Evolutionary conservation across 2,797 vertebrate species (phyloP), one percentile per base, ranked within the genome.

Genomic region (Premnoplex brunnescens): DNA sequence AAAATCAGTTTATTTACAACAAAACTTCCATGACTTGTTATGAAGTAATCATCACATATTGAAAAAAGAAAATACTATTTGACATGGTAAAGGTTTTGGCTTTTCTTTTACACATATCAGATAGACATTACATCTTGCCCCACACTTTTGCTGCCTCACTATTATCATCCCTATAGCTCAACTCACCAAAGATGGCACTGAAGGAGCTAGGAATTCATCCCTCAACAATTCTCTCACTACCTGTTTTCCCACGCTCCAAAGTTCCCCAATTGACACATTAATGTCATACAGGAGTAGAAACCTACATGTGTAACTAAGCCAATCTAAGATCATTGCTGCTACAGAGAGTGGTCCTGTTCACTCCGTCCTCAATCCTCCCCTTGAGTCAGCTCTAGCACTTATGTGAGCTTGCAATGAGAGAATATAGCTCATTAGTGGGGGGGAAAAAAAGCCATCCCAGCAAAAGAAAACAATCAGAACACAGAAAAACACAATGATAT

Each of bases 371-470:
- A 81, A 62, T 87, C 30, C 24, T 83, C 26, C 91, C 85, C 72
- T 85, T 39, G 76, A 88, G 79, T 62, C 69, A 81, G 60, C 51
- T 86, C 69, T 52, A 92, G 73, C 55, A 73, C 49, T 92, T 81
- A 48, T 6, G 69, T 44, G 58, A 88, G 48, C 83, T 90, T 86
- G 46, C 66, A 93, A n/a, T 8, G 27, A 89, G 79, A 73, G 89
- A 93, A 66, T 55, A 83, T 7, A 91, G 83, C 85, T 91, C 85
- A 81, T 90, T 72, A 90, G 72, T 32, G 52, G 36, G 63, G 74
- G 55, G 75, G 68, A 92, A 95, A 83, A 58, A 77, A 92, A 81
- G 67, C 46, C 93, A 95, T 66, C n/a, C 24, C 43, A 86, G 71
- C 39, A 82, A 69, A 95, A 81, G 22, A 59, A 88, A 87, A 71